Conservation (phyloP, 2,888 invertebrate species). For the Crocallis elinguaria region DNA sequence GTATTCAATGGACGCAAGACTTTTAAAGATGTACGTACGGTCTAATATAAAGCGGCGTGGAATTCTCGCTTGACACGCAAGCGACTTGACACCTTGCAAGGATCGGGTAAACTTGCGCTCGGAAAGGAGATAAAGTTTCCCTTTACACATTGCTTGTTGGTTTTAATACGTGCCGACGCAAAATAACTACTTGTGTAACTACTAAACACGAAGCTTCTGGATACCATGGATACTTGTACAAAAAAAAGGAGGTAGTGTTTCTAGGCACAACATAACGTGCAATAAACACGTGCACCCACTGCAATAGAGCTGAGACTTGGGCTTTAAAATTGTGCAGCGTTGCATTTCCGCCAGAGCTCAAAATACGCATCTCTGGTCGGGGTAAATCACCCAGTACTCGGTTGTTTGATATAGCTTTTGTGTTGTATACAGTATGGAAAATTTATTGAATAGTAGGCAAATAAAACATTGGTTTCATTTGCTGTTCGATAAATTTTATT, state of each 20-base stretch:
- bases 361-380: too few species aligned
- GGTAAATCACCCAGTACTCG: not conserved
- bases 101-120: conserved; percentile 12
- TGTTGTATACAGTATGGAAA: too few species aligned
- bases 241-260: not conserved
- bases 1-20: not conserved
- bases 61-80: conserved; percentile 44
- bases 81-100: conserved; percentile 22
- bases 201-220: not conserved
- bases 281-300: not conserved
- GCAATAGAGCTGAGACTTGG: not conserved
- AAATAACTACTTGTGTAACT: not conserved
- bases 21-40: not conserved
- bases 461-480: too few species aligned
- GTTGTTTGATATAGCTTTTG: too few species aligned
- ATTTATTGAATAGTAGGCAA: too few species aligned
- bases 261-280: not conserved
- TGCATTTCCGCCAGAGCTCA: too few species aligned
- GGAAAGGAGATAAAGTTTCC: conserved; percentile 4
- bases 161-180: not conserved
- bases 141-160: not conserved
- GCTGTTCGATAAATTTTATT: too few species aligned
- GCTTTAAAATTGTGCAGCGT: conserved; percentile 1
- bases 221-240: not conserved
- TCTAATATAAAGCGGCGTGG: conserved; percentile 16